phyloP scores from a whole-genome alignment of 1,140 invertebrate genomes.

The Zaprionus capensis region DNA sequence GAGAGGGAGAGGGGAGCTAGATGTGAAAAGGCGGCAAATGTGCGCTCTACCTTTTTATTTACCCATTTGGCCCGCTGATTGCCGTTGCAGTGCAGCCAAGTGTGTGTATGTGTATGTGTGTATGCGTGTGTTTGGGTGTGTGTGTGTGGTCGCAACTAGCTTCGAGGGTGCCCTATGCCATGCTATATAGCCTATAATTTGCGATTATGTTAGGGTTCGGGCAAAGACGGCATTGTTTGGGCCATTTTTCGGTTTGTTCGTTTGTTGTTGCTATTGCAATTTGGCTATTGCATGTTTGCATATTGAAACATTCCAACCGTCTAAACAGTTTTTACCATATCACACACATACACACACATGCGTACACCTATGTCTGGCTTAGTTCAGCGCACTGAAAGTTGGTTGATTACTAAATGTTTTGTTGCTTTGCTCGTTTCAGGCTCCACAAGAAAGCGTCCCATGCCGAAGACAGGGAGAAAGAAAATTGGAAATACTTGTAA shows the following conservation, averaged over 20 bases:
- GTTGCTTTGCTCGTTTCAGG: slow-evolving; percentile 23
- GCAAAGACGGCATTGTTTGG: slow-evolving; percentile 54
- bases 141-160: slow-evolving; percentile 60
- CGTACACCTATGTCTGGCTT: slow-evolving; percentile 37
- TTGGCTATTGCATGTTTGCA: slow-evolving; percentile 79
- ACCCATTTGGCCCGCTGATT: slow-evolving; percentile 32
- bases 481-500: slow-evolving; percentile 5
- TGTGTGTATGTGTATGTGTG: slow-evolving; percentile 32
- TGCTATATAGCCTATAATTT: slow-evolving; percentile 80
- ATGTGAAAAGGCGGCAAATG: slow-evolving; percentile 61
- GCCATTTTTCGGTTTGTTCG: slow-evolving; percentile 38
- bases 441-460: not conserved
- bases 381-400: slow-evolving; percentile 52
- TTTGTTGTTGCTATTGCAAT: slow-evolving; percentile 75
- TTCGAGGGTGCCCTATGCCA: slow-evolving; percentile 54
- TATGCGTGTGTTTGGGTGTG: slow-evolving; percentile 33
- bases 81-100: slow-evolving; percentile 32
- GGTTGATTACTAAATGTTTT: slow-evolving; percentile 58
- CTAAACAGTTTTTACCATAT: slow-evolving; percentile 62
- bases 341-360: slow-evolving; percentile 5
- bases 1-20: slow-evolving; percentile 48
- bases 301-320: slow-evolving; percentile 72
- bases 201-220: slow-evolving; percentile 76
- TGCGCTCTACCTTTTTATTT: slow-evolving; percentile 47
- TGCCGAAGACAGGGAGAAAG: not conserved